Base-by-base conservation (phyloP, 1,140 invertebrate genomes). In the Drosophila rufa region DNA sequence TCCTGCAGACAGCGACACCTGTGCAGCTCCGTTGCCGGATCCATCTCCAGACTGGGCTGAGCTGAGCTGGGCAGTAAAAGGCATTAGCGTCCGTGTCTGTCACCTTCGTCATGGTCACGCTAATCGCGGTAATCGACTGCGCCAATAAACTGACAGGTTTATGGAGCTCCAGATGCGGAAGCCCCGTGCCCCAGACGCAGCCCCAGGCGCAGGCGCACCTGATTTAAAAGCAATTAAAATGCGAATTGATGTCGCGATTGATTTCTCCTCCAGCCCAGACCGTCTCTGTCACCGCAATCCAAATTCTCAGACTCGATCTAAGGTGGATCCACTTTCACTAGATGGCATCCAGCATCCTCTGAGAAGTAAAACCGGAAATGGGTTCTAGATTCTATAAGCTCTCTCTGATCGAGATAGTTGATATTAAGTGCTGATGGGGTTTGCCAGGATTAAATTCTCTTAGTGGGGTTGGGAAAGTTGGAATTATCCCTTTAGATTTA, bases 91-190 rank as follows among this genome's bases (percentile, higher is more conserved):
- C 85, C 77, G 66, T 84, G 85, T 89, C 84, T 91, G 85, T 90
- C 85, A 90, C 85, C 86, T 89, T 90, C 85, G 85, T 90, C 85
- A 90, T 90, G 86, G 85, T 91, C 86, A 90, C 86, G 85, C 86
- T 91, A 91, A 90, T 91, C 86, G 82, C 65, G 79, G 81, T 90
- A 82, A 89, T 89, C 86, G 79, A 67, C 58, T 82, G 82, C 86
- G 85, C 86, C 86, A 85, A 91, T 90, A 91, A 90, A 90, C 81
- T 77, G 85, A 89, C 85, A 89, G 85, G 78, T 89, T 89, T 89
- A 89, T 82, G 81, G 82, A 82, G 67, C 66, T 67, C 60, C 64
- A 82, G 80, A 80, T 57, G 71, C 79, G 59, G 78, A 81, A 74
- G 78, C 64, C 36, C 30, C 46, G 19, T 27, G 50, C 40, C 12